These are phyloP conservation scores for Gobio gobio DNA, from an alignment of 2,113 vertebrate genomes.

Conservation along the genomic window DNA sequence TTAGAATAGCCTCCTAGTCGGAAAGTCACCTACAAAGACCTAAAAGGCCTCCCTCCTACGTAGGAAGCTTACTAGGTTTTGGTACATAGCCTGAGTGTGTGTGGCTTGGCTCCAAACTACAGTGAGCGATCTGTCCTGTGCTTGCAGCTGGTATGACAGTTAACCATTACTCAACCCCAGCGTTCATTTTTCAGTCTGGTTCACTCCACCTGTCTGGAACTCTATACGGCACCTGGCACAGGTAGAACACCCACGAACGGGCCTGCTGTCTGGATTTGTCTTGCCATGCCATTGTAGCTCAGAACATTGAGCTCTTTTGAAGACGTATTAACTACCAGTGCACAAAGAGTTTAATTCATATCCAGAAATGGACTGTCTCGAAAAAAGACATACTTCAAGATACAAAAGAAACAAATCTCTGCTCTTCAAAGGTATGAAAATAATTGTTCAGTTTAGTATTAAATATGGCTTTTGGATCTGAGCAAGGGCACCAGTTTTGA, in stretches of 20 bases:
- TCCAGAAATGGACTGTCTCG: slow-evolving; percentile 23
- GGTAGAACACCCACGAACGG: slow-evolving; percentile 10
- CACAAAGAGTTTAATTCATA: slow-evolving; percentile 38
- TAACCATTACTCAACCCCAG: slow-evolving; percentile 28
- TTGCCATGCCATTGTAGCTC: slow-evolving; percentile 25
- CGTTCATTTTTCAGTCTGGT: slow-evolving; percentile 48
- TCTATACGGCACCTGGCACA: slow-evolving; percentile 26
- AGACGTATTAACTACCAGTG: slow-evolving; percentile 30
- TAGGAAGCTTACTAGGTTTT: background rate
- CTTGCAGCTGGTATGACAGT: slow-evolving; percentile 33
- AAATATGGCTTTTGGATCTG: slow-evolving; percentile 11
- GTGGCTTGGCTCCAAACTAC: background rate
- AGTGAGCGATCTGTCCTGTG: background rate
- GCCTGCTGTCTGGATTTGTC: slow-evolving; percentile 21
- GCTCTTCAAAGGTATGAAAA: background rate
- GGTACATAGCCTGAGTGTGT: background rate
- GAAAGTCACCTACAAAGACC: background rate
- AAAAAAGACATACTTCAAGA: background rate
- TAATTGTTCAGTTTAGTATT: background rate
- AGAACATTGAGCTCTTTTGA: slow-evolving; percentile 27
- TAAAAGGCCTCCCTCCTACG: background rate
- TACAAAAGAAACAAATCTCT: background rate
- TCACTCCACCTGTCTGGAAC: slow-evolving; percentile 48
- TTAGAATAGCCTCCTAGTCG: background rate
- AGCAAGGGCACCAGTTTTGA: background rate